These are phyloP conservation scores for Colistium nudipinnis DNA, from an alignment of 2,113 vertebrate genomes.

Conservation along the genomic window DNA sequence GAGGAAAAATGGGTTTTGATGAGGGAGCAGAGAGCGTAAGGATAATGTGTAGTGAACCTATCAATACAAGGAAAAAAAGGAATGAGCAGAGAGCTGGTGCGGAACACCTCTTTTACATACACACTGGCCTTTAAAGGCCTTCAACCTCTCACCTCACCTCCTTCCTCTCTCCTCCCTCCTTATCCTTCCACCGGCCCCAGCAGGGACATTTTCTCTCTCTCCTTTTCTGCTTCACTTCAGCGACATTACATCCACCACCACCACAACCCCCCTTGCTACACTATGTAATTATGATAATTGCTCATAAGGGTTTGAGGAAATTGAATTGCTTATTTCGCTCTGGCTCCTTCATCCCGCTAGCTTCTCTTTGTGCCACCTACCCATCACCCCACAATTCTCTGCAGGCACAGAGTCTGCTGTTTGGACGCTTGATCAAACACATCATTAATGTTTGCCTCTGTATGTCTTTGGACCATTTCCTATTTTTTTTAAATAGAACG, in stretches of 20 bases:
- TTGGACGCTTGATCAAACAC: slow-evolving; percentile 24
- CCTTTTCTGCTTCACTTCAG: slow-evolving; percentile 55
- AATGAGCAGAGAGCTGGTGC: slow-evolving; percentile 23
- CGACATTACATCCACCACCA: slow-evolving; percentile 46
- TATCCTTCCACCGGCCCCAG: slow-evolving; percentile 27
- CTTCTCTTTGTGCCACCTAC: slow-evolving; percentile 28
- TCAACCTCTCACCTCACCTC: slow-evolving; percentile 28
- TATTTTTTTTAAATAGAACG: slow-evolving; percentile 3
- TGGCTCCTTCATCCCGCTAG: slow-evolving; percentile 42
- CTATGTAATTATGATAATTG: slow-evolving; percentile 75
- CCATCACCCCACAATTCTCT: slow-evolving; percentile 3
- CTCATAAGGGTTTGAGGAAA: slow-evolving; percentile 68
- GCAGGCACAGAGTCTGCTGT: slow-evolving; percentile 1
- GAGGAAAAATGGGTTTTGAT: not conserved
- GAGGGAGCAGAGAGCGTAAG: not conserved
- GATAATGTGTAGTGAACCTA: slow-evolving; percentile 5
- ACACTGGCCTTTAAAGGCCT: slow-evolving; percentile 35
- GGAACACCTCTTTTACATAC: slow-evolving; percentile 37
- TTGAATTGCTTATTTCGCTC: slow-evolving; percentile 64
- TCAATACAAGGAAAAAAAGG: slow-evolving; percentile 17
- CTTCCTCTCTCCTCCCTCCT: slow-evolving; percentile 27
- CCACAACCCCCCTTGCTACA: slow-evolving; percentile 25
- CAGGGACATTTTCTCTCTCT: slow-evolving; percentile 46
- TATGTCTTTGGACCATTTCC: slow-evolving; percentile 4
- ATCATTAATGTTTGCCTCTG: slow-evolving; percentile 7